phyloP scores from a whole-genome alignment of 2,888 invertebrate genomes.

The Monochamus alternatus region DNA sequence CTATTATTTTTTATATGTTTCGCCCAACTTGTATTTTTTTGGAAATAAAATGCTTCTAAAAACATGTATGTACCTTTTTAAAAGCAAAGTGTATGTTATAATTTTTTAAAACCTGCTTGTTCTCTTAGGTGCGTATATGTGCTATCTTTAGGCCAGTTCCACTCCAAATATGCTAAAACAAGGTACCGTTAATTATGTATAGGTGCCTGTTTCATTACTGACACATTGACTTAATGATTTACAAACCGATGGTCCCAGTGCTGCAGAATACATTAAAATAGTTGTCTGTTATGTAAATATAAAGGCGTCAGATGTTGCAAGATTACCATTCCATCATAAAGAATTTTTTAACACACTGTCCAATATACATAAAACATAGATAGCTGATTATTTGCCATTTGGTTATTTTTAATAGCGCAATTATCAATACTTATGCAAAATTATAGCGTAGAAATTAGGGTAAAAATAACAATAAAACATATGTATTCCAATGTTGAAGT shows the following conservation, averaged over 20 bases:
- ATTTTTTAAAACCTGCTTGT: too few species aligned
- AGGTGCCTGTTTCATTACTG: conserved; percentile 17
- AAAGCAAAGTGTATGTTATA: too few species aligned
- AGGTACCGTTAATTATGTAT: conserved; percentile 30
- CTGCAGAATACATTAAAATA: background rate
- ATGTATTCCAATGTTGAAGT: too few species aligned
- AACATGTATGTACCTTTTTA: too few species aligned
- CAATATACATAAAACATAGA: background rate
- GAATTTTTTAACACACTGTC: background rate
- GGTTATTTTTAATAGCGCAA: too few species aligned
- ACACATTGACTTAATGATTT: conserved; percentile 26
- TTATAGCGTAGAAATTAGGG: too few species aligned
- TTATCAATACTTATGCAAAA: too few species aligned
- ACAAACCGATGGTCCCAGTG: background rate
- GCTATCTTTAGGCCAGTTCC: background rate
- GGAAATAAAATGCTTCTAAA: too few species aligned
- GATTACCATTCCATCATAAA: background rate
- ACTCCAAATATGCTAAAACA: background rate
- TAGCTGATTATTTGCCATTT: too few species aligned
- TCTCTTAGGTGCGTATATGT: background rate
- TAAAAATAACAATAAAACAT: too few species aligned
- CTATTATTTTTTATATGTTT: too few species aligned
- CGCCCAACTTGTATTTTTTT: too few species aligned
- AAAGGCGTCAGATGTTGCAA: conserved; percentile 1
- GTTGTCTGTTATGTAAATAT: conserved; percentile 1